phyloP scores from a whole-genome alignment of 2,113 vertebrate species.

The Rattus norvegicus region DNA sequence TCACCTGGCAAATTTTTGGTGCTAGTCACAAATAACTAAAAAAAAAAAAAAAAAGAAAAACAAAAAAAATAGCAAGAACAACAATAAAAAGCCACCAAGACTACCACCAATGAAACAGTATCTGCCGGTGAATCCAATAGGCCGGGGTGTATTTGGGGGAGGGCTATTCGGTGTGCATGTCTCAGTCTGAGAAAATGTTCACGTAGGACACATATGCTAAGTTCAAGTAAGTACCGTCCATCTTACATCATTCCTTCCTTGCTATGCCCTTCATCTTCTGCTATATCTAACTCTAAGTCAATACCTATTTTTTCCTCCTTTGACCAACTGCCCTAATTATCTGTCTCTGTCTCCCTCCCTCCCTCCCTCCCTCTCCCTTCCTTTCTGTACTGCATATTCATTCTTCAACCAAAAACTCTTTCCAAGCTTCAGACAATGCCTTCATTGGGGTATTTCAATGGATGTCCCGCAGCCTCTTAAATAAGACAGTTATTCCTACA shows the following conservation, averaged over 20 bases:
- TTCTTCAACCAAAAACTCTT: constrained; percentile 2
- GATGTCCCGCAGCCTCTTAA: background rate
- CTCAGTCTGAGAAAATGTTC: background rate
- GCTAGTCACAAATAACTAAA: background rate
- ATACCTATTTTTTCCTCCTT: background rate
- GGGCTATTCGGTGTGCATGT: background rate
- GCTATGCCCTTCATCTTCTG: background rate
- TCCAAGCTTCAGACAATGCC: background rate
- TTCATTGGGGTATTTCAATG: background rate
- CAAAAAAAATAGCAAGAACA: too few relatives aligned
- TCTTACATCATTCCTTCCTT: background rate
- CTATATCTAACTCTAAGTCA: background rate
- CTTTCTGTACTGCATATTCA: background rate
- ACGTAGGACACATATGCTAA: background rate
- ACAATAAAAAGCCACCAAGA: too few relatives aligned
- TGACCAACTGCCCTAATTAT: background rate
- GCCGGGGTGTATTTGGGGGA: background rate
- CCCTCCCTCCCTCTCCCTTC: background rate
- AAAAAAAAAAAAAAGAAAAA: too few relatives aligned
- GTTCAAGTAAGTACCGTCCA: background rate
- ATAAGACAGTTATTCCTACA: background rate
- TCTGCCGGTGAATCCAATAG: background rate
- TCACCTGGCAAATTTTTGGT: background rate
- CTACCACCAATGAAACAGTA: background rate
- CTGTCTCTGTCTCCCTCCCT: background rate